These are phyloP conservation scores for Hozukius guyotensis DNA, from an alignment of 2,797 vertebrate species.

Conservation along the genomic window DNA sequence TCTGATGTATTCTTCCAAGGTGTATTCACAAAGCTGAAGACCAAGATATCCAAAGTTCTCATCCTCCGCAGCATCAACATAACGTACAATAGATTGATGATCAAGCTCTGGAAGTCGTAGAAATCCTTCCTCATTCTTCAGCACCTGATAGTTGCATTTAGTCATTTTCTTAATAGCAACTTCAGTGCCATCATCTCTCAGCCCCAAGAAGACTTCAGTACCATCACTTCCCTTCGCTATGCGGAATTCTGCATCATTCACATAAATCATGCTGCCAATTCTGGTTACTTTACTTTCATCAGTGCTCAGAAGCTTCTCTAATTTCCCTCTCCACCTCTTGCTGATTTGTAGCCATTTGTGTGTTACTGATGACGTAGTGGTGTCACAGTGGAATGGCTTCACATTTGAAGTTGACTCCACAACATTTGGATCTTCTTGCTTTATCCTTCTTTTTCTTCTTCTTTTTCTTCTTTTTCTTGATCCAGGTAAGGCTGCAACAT, in stretches of 20 bases:
- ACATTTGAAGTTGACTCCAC: constrained; percentile 26
- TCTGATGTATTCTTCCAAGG: constrained; percentile 65
- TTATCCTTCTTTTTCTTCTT: constrained; percentile 1
- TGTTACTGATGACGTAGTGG: neutral
- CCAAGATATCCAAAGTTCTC: constrained; percentile 74
- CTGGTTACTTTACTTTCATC: constrained; percentile 29
- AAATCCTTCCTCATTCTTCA: constrained; percentile 69
- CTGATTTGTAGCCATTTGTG: constrained; percentile 47
- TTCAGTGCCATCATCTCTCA: constrained; percentile 76
- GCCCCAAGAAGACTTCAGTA: constrained; percentile 73
- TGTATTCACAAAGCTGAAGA: constrained; percentile 80
- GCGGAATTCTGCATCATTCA: constrained; percentile 42
- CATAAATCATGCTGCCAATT: constrained; percentile 52
- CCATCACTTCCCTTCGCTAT: constrained; percentile 76
- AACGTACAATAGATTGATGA: constrained; percentile 63
- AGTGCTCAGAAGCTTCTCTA: constrained; percentile 43
- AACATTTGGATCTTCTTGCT: neutral
- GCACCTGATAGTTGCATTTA: constrained; percentile 50
- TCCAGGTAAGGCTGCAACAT: neutral
- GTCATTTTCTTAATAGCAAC: constrained; percentile 76
- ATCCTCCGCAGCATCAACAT: constrained; percentile 74
- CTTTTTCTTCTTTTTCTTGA: constrained; percentile 35
- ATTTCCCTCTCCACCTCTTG: constrained; percentile 50
- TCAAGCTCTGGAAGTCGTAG: constrained; percentile 66
- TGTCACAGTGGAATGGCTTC: fast-evolving